Evolutionary conservation across 2,888 invertebrate species (phyloP).

Genomic region (Punctoribates punctum): DNA sequence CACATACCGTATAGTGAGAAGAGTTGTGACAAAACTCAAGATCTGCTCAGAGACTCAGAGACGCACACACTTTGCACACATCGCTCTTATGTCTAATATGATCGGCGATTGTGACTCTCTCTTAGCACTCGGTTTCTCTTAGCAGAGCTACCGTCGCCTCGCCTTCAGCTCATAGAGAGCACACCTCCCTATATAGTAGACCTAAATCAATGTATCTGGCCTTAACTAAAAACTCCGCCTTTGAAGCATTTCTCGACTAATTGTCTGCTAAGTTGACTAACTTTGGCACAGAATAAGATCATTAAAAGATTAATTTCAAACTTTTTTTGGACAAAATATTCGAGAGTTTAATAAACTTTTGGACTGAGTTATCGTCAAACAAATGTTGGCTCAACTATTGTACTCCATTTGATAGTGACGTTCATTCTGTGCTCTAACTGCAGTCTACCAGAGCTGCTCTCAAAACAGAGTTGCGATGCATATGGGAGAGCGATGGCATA

Average conservation of each 20-base stretch:
- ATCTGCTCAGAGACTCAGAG: constrained; percentile 1
- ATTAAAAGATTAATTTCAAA: constrained; percentile 28
- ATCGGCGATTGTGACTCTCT: constrained; percentile 21
- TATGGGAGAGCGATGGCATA: background rate
- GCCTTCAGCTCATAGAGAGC: constrained; percentile 22
- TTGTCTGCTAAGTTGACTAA: constrained; percentile 20
- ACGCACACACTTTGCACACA: background rate
- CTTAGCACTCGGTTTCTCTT: constrained; percentile 20
- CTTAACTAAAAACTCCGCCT: constrained; percentile 36
- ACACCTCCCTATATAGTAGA: constrained; percentile 34
- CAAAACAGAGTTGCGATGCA: background rate
- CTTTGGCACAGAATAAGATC: constrained; percentile 1
- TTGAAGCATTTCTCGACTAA: constrained; percentile 30
- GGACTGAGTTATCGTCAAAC: background rate
- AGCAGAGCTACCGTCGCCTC: constrained; percentile 31
- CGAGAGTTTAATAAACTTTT: constrained; percentile 28
- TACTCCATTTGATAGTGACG: background rate
- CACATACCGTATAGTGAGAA: background rate
- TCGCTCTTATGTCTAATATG: constrained; percentile 23
- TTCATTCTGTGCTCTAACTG: background rate
- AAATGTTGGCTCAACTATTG: background rate
- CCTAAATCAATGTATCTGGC: constrained; percentile 29
- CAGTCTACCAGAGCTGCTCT: background rate
- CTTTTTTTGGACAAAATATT: background rate
- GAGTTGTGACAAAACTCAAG: constrained; percentile 15